Conservation (phyloP, 2,888 invertebrate genomes). For the Andrena flavipes region DNA sequence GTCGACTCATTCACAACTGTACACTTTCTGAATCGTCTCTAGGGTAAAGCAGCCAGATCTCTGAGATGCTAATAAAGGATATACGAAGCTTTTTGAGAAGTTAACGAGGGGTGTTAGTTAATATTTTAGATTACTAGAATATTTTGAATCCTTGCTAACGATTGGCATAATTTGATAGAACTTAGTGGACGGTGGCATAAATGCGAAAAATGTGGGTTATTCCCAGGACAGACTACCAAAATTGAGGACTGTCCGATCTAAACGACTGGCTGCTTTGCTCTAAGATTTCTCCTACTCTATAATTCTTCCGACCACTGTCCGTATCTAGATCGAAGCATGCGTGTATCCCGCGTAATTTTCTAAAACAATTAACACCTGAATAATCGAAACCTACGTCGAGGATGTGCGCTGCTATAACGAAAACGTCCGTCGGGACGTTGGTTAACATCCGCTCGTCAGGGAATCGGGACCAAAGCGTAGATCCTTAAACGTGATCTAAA, state of each 20-base stretch:
- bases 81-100: too few relatives aligned
- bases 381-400: neutral
- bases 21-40: neutral
- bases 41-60: neutral
- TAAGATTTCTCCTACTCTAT: neutral
- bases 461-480: neutral
- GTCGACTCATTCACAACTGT: conserved; percentile 1
- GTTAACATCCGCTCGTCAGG: neutral
- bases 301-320: neutral
- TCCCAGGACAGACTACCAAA: too few relatives aligned
- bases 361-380: conserved; percentile 6
- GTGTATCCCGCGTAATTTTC: neutral
- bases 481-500: neutral
- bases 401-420: neutral
- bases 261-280: too few relatives aligned
- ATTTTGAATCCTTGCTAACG: too few relatives aligned
- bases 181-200: too few relatives aligned
- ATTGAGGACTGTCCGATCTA: too few relatives aligned
- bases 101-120: too few relatives aligned
- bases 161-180: too few relatives aligned
- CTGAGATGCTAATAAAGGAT: neutral
- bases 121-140: too few relatives aligned
- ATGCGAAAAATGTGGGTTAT: too few relatives aligned
- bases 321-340: neutral
- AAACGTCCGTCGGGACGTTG: too few relatives aligned